These are phyloP conservation scores for Neostethus bicornis DNA, from an alignment of 2,797 vertebrate genomes.

Conservation along the genomic window DNA sequence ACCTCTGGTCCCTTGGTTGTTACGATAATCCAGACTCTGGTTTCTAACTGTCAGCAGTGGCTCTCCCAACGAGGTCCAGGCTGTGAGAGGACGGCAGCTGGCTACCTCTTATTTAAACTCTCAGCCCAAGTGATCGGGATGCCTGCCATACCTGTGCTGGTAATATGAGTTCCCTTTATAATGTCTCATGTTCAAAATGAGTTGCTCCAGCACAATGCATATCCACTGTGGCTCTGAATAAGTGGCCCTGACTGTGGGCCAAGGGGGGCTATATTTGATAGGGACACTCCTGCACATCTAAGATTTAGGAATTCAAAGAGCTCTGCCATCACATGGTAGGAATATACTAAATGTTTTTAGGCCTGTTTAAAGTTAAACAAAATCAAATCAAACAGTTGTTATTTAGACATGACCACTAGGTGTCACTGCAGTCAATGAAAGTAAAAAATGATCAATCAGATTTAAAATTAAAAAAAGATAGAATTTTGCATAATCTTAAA, in stretches of 20 bases:
- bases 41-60: constrained; percentile 65
- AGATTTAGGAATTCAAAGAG: constrained; percentile 37
- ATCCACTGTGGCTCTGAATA: constrained; percentile 43
- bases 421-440: constrained; percentile 63
- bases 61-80: constrained; percentile 50
- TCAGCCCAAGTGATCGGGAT: constrained; percentile 62
- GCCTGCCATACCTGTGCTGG: constrained; percentile 67
- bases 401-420: constrained; percentile 59
- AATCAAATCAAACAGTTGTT: background rate
- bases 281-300: background rate
- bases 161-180: constrained; percentile 71
- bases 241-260: constrained; percentile 20
- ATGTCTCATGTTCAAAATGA: constrained; percentile 58
- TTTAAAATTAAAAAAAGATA: background rate
- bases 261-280: constrained; percentile 37
- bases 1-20: constrained; percentile 59
- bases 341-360: constrained; percentile 11
- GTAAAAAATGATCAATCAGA: background rate
- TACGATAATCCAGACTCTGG: constrained; percentile 66
- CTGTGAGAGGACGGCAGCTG: constrained; percentile 56
- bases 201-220: constrained; percentile 44
- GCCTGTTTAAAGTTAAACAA: constrained; percentile 17
- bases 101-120: constrained; percentile 73
- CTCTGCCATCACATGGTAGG: constrained; percentile 17
- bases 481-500: too few species aligned